Evolutionary conservation across 2,797 vertebrate genomes (phyloP), one percentile per base, ranked within the genome.

Genomic region (Potorous gilbertii): DNA sequence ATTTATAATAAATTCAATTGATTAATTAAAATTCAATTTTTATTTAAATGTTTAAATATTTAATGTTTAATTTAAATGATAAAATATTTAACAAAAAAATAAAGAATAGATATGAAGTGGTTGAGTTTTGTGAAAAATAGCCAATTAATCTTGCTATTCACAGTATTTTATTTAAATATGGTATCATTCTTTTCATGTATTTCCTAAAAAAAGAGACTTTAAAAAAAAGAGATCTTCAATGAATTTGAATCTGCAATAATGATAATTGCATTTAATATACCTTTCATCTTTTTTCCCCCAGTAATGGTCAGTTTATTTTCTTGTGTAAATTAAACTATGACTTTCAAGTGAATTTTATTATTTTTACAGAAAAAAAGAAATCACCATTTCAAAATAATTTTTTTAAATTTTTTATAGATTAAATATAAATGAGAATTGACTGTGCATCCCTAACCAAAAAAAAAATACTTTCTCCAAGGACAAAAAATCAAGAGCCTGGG

Each of bases 371-470:
- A 59, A 28, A 34, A 29, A 92, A 8, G 27, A 93, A 81, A 92
- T 90, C 14, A 81, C 55, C 55, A 90, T 92, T 96, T 93, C 46
- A 92, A 91, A 93, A 74, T 92, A 94, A 92, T 92, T 91, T 1
- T 46, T 8, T 92, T 93, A 13, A 4, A 56, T 31, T 93, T 95
- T 95, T 57, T 46, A 93, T 57, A 59, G 14, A 90, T 27, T 94
- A 59, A 94, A 93, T 92, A 87, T 87, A 87, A 87, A 27, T 87
- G 0, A 87, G 21, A 46, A 87, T 56, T 91, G 18, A 31, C 66
- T 91, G 1, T 93, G 6, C 62, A 11, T 40, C 13, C 56, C 56
- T 96, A 90, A 74, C 90, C 56, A 1, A 55, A 89, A 28, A 66
- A 0, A 13, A 31, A 66, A 66, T 18, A 0, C 91, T 40, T 96